Conservation (phyloP, 92 coral and sea anemone genomes). For the Plumapathes pennacea region DNA sequence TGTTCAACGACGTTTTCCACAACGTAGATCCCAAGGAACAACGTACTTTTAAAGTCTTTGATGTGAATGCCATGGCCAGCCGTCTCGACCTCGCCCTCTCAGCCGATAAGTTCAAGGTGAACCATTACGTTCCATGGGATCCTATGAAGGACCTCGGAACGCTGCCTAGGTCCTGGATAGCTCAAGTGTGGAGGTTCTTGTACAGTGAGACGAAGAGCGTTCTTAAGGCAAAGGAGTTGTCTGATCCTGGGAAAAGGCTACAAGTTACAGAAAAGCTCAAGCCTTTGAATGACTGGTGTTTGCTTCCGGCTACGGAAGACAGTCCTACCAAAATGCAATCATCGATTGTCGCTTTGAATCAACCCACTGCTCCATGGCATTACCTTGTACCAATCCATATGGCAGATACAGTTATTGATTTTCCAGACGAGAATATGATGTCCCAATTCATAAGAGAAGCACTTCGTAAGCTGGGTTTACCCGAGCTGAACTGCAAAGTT, state of each 20-base stretch:
- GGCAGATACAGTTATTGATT: slow-evolving; percentile 49
- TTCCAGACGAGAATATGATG: background rate
- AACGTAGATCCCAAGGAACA: background rate
- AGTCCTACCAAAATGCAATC: too few species aligned
- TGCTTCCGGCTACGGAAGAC: slow-evolving; percentile 49
- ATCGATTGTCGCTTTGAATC: background rate
- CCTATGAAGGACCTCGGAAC: background rate
- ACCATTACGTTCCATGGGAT: slow-evolving; percentile 34
- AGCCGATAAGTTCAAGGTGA: background rate
- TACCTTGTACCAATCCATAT: slow-evolving; percentile 34
- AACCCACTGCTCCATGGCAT: slow-evolving; percentile 2
- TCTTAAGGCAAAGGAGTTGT: too few species aligned
- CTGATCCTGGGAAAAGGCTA: too few species aligned
- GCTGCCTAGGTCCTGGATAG: slow-evolving; percentile 27
- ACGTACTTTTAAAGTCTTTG: slow-evolving; percentile 48
- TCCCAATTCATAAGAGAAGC: background rate
- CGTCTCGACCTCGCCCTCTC: slow-evolving; percentile 22
- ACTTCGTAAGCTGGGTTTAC: slow-evolving; percentile 20
- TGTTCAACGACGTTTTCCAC: slow-evolving; percentile 15
- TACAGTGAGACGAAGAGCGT: background rate
- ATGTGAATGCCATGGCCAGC: slow-evolving; percentile 44
- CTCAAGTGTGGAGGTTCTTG: slow-evolving; percentile 53
- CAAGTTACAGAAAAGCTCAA: slow-evolving; percentile 4
- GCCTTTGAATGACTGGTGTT: slow-evolving; percentile 53
- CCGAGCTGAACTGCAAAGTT: slow-evolving; percentile 35